A percentile compares a stretch with the other conserved stretches of the same genome.
Evolutionary conservation across 2,113 vertebrate species (phyloP).

Genomic region (Choloepus hoffmanni): DNA sequence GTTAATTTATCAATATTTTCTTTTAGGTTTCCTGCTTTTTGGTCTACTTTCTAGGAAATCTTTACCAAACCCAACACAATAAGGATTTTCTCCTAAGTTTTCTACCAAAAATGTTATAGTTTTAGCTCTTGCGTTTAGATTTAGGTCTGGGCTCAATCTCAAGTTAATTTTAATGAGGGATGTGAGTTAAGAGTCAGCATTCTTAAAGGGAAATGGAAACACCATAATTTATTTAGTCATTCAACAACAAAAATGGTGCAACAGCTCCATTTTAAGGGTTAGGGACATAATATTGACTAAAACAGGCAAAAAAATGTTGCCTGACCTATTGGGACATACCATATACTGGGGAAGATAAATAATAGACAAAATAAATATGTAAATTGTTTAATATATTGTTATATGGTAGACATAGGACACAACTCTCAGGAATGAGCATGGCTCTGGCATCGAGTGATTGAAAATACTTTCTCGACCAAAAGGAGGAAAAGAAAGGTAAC

Average conservation of each 20-base stretch:
- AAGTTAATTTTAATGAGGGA: background rate
- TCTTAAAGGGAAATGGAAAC: background rate
- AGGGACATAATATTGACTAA: background rate
- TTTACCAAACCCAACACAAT: background rate
- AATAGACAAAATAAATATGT: conserved; percentile 12
- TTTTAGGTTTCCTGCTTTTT: background rate
- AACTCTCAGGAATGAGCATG: too few relatives aligned
- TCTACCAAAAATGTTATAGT: conserved; percentile 11
- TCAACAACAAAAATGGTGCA: background rate
- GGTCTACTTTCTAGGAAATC: background rate
- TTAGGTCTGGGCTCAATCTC: background rate
- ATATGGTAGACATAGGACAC: background rate
- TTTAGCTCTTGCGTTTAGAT: background rate
- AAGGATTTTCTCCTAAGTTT: conserved; percentile 34
- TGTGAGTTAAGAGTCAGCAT: background rate
- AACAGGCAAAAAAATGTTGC: background rate
- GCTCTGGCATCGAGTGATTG: too few relatives aligned
- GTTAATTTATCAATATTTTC: conserved; percentile 9
- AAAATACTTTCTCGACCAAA: too few relatives aligned
- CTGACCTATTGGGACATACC: background rate
- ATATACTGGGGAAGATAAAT: background rate
- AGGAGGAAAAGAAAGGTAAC: too few relatives aligned
- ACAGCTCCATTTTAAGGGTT: background rate
- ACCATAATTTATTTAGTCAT: background rate
- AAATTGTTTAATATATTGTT: background rate